phyloP scores from a whole-genome alignment of 2,888 invertebrate genomes.

The Nymphalis polychloros region DNA sequence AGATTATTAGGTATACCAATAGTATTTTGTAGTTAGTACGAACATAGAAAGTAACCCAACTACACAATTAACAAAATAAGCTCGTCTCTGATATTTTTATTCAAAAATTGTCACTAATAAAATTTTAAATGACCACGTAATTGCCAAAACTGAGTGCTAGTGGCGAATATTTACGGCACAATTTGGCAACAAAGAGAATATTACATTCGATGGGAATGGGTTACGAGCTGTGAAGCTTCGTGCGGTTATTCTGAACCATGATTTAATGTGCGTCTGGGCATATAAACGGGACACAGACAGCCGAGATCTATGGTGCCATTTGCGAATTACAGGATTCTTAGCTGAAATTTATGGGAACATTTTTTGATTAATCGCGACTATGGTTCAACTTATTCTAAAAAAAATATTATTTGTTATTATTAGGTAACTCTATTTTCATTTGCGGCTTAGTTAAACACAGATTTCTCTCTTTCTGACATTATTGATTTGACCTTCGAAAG shows the following conservation, averaged over 20 bases:
- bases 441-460: too few species aligned
- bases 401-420: not conserved
- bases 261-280: slow-evolving; percentile 29
- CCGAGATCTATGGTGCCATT: slow-evolving; percentile 28
- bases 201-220: slow-evolving; percentile 46
- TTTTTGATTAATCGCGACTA: slow-evolving; percentile 5
- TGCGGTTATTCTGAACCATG: slow-evolving; percentile 32
- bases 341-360: slow-evolving; percentile 12
- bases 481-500: too few species aligned
- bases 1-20: too few species aligned
- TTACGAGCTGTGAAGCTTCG: slow-evolving; percentile 36
- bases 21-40: too few species aligned
- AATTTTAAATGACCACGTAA: slow-evolving; percentile 49
- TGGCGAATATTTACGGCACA: slow-evolving; percentile 52
- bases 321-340: slow-evolving; percentile 19
- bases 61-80: not conserved
- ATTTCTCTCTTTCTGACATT: too few species aligned
- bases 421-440: not conserved
- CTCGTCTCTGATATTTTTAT: not conserved
- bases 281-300: slow-evolving; percentile 19
- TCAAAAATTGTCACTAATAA: slow-evolving; percentile 35
- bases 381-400: not conserved
- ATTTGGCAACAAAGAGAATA: slow-evolving; percentile 44
- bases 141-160: slow-evolving; percentile 47
- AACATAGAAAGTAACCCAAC: too few species aligned